Evolutionary conservation across 2,113 vertebrate species (phyloP).

Genomic region (Ammodramus savannarum): DNA sequence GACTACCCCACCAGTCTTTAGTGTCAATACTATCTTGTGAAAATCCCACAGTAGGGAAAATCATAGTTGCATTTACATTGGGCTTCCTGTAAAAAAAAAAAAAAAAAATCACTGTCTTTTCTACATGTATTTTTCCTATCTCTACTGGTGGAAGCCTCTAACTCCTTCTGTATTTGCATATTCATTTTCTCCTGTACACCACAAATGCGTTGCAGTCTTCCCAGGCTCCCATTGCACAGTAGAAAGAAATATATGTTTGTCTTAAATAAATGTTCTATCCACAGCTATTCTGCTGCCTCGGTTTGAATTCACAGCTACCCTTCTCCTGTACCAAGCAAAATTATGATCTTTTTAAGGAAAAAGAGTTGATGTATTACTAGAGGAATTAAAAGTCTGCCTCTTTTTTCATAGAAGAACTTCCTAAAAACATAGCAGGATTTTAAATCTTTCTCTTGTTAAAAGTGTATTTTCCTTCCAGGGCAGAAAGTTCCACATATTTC

Average conservation of each 20-base stretch:
- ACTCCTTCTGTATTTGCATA: not conserved
- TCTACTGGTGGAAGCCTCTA: not conserved
- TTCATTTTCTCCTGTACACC: not conserved
- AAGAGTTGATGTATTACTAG: not conserved
- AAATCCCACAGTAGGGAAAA: not conserved
- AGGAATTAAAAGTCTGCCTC: not conserved
- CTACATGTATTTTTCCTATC: not conserved
- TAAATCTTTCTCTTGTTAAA: not conserved
- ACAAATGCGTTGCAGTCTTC: not conserved
- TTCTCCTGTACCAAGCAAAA: not conserved
- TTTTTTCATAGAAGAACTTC: not conserved
- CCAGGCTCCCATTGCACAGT: not conserved
- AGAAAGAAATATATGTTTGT: not conserved
- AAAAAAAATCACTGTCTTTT: not conserved
- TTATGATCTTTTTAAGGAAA: not conserved
- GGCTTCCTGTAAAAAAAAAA: not conserved
- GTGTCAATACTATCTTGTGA: not conserved
- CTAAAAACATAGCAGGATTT: not conserved
- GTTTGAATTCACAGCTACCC: not conserved
- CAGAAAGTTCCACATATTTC: not conserved
- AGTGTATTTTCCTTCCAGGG: not conserved
- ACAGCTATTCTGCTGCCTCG: not conserved
- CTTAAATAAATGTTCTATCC: not conserved
- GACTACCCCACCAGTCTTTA: not conserved
- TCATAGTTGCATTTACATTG: not conserved